Conservation (phyloP, 1,140 invertebrate species). For the Venustaconcha ellipsiformis region DNA sequence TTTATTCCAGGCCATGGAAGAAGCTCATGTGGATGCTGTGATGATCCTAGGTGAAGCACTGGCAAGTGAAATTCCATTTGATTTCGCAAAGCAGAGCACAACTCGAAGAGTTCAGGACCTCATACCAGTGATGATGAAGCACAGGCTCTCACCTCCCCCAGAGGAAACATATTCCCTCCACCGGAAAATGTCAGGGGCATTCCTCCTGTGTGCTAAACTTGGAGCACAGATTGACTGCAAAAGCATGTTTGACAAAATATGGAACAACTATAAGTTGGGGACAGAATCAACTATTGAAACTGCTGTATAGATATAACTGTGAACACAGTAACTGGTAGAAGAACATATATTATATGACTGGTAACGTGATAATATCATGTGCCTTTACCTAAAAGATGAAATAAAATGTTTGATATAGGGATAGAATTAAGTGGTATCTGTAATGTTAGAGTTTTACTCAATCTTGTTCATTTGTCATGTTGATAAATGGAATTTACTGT, state of each 20-base stretch:
- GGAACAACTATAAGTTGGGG: slow-evolving; percentile 50
- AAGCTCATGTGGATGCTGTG: slow-evolving; percentile 94
- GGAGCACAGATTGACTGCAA: slow-evolving; percentile 88
- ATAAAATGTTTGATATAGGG: no score
- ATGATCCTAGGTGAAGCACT: slow-evolving; percentile 97
- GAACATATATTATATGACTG: no score
- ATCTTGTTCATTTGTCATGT: no score
- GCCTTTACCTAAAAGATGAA: no score
- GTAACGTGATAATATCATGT: no score
- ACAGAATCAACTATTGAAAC: no score
- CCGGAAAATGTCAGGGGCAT: slow-evolving; percentile 97
- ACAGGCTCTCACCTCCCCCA: slow-evolving; percentile 95
- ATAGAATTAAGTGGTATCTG: no score
- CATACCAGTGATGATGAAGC: slow-evolving; percentile 94
- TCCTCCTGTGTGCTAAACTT: slow-evolving; percentile 93
- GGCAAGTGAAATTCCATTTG: slow-evolving; percentile 80
- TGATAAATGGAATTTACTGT: no score
- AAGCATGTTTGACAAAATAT: slow-evolving; percentile 80
- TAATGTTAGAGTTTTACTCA: no score
- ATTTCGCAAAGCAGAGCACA: slow-evolving; percentile 89
- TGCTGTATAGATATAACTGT: no score
- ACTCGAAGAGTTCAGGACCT: slow-evolving; percentile 83
- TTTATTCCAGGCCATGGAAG: slow-evolving; percentile 83
- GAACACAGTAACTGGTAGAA: no score
- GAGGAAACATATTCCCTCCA: slow-evolving; percentile 99